Evolutionary conservation across 2,113 vertebrate species (phyloP).

Genomic region (Natator depressus): DNA sequence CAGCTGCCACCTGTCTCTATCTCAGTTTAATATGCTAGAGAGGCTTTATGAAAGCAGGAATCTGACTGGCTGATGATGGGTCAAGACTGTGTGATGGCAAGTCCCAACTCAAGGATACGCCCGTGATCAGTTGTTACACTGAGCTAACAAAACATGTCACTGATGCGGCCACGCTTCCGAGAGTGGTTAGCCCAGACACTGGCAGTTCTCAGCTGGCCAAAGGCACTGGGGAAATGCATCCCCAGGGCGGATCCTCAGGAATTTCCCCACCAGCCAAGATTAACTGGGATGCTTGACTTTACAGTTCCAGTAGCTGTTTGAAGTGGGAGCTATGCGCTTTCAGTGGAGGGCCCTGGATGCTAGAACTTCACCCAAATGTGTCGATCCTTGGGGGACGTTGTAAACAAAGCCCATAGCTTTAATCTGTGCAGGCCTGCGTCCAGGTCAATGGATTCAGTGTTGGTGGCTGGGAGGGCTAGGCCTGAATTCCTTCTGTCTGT

Average conservation of each 20-base stretch:
- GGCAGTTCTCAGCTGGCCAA: background rate
- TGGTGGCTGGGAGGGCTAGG: background rate
- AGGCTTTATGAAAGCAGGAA: background rate
- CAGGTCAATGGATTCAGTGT: background rate
- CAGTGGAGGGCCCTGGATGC: background rate
- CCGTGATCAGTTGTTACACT: background rate
- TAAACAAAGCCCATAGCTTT: background rate
- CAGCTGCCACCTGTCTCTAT: background rate
- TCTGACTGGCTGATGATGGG: background rate
- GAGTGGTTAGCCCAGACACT: background rate
- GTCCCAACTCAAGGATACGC: background rate
- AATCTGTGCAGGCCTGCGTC: background rate
- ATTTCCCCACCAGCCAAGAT: background rate
- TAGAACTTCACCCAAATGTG: background rate
- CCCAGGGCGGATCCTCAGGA: background rate
- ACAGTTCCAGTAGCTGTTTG: background rate
- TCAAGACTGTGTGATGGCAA: background rate
- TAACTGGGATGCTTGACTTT: background rate
- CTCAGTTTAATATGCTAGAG: accelerated
- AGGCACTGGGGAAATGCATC: background rate
- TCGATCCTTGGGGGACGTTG: background rate
- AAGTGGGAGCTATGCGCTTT: background rate
- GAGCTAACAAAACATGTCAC: background rate
- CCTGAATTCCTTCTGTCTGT: background rate
- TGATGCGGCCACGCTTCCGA: background rate